These are phyloP conservation scores for Metopia argyrocephala DNA, from an alignment of 2,888 invertebrate genomes.

Conservation along the genomic window DNA sequence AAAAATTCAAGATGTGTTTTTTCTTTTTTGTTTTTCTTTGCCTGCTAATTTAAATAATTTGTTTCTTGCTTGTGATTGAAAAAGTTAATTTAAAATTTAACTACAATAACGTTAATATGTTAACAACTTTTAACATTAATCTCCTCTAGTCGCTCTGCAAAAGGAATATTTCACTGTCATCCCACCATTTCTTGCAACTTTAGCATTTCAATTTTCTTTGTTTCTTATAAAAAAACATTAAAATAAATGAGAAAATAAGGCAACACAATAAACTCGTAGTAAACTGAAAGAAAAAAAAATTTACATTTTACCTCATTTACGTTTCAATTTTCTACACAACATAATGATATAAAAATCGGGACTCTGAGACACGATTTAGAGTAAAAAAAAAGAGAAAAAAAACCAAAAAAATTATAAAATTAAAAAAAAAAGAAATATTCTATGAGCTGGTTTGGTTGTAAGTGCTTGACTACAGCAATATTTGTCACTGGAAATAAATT, in stretches of 20 bases:
- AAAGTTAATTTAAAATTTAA: constrained; percentile 54
- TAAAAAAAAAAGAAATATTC: constrained; percentile 17
- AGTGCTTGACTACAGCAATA: constrained; percentile 5
- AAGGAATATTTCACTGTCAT: not conserved
- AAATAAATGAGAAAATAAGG: constrained; percentile 42
- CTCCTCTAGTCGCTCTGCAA: not conserved
- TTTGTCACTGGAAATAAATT: constrained; percentile 28
- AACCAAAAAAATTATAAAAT: constrained; percentile 5
- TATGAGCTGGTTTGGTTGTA: constrained; percentile 45
- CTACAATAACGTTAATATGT: constrained; percentile 58
- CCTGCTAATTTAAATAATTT: not conserved
- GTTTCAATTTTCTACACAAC: constrained; percentile 46
- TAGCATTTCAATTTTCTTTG: constrained; percentile 17
- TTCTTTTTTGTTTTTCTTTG: not conserved
- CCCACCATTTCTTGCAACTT: constrained; percentile 1
- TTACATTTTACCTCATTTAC: constrained; percentile 55
- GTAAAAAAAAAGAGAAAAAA: constrained; percentile 48
- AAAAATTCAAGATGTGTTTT: too few species aligned
- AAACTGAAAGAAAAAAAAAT: not conserved
- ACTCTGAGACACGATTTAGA: constrained; percentile 68
- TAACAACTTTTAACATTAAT: constrained; percentile 60
- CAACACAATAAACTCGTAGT: not conserved
- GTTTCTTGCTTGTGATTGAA: constrained; percentile 7
- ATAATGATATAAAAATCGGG: constrained; percentile 63
- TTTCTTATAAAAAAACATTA: constrained; percentile 24